phyloP scores from a whole-genome alignment of 2,797 vertebrate species.

The Tauraco hartlaubi region DNA sequence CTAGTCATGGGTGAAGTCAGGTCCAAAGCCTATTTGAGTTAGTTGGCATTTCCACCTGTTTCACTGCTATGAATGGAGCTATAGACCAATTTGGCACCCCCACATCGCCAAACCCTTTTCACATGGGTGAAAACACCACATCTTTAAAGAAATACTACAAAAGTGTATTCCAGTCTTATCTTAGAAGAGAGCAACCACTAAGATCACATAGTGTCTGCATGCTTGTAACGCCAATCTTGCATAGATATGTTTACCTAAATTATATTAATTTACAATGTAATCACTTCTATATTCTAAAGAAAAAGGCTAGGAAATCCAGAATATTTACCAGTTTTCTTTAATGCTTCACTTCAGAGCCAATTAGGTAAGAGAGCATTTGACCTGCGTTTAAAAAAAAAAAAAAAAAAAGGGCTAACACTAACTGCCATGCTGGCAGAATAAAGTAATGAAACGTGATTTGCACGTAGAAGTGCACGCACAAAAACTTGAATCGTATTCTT shows the following conservation, averaged over 20 bases:
- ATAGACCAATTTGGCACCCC: not conserved
- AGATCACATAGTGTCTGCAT: not conserved
- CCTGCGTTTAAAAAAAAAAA: not conserved
- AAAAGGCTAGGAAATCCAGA: not conserved
- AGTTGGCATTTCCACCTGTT: not conserved
- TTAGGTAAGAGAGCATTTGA: not conserved
- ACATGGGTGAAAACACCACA: not conserved
- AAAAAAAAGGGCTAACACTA: not conserved
- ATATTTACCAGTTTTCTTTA: not conserved
- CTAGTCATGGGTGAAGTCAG: not conserved
- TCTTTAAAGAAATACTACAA: not conserved
- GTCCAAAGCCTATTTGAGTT: not conserved
- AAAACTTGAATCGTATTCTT: not conserved
- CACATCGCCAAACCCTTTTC: not conserved
- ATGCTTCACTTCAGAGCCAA: not conserved
- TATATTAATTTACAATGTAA: not conserved
- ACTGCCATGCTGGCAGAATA: not conserved
- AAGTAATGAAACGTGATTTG: not conserved
- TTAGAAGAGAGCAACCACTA: not conserved
- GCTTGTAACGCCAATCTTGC: not conserved
- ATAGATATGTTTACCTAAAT: not conserved
- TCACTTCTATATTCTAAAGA: not conserved
- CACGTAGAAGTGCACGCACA: not conserved
- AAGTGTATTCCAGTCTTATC: not conserved
- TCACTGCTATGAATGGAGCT: not conserved